Evolutionary conservation across 2,113 vertebrate genomes (phyloP).

Genomic region (Toxotes jaculatrix): DNA sequence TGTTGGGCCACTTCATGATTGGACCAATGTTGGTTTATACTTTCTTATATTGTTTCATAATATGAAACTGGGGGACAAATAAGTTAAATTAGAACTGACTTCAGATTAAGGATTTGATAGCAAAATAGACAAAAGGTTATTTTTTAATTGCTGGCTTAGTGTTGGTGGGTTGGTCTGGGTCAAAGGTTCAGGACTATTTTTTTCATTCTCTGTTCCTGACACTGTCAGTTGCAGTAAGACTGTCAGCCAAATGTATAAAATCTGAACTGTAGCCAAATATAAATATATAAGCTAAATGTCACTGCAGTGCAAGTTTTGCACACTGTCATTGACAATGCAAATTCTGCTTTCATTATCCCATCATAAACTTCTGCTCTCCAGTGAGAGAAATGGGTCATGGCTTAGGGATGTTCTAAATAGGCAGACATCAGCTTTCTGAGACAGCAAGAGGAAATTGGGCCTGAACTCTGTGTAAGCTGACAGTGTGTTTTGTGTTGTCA

Average conservation of each 20-base stretch:
- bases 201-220: background rate
- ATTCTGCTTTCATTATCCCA: conserved; percentile 31
- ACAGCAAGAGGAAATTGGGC: conserved; percentile 47
- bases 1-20: background rate
- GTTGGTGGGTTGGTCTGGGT: background rate
- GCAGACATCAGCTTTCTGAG: conserved; percentile 52
- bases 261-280: background rate
- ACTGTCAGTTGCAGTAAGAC: background rate
- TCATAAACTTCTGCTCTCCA: conserved; percentile 38
- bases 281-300: conserved; percentile 15
- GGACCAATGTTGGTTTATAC: background rate
- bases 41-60: background rate
- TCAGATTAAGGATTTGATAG: background rate
- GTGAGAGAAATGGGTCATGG: conserved; percentile 44
- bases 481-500: conserved; percentile 43
- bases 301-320: background rate
- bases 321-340: conserved; percentile 31
- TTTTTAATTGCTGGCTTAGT: background rate
- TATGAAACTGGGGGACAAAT: background rate
- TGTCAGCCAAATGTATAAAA: conserved; percentile 1
- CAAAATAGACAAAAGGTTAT: background rate
- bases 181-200: conserved; percentile 9
- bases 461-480: conserved; percentile 40
- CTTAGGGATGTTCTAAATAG: conserved; percentile 46
- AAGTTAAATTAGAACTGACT: background rate